phyloP scores from a whole-genome alignment of 1,140 invertebrate species.

The Fragariocoptes setiger region DNA sequence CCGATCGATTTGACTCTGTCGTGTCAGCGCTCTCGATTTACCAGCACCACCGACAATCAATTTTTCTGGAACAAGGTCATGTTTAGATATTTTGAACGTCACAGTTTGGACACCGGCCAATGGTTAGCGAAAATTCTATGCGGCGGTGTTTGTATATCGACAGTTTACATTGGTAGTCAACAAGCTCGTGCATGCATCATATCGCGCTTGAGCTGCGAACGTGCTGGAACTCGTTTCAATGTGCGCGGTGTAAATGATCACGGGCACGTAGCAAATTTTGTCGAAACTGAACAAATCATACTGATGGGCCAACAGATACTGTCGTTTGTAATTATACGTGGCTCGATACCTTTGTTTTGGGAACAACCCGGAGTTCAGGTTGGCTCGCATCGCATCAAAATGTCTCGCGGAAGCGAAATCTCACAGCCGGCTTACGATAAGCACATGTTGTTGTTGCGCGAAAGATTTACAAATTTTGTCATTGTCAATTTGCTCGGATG shows the following conservation, averaged over 20 bases:
- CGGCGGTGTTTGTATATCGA: slow-evolving; percentile 76
- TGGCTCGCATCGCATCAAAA: slow-evolving; percentile 88
- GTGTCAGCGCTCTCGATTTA: slow-evolving; percentile 48
- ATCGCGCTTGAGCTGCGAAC: slow-evolving; percentile 76
- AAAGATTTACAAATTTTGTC: slow-evolving; percentile 61
- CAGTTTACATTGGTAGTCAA: slow-evolving; percentile 66
- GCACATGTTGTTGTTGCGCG: slow-evolving; percentile 52
- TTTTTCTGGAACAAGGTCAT: slow-evolving; percentile 80
- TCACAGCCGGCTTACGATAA: slow-evolving; percentile 64
- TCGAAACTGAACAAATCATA: slow-evolving; percentile 91
- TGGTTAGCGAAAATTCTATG: slow-evolving; percentile 82
- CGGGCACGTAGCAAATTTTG: slow-evolving; percentile 96
- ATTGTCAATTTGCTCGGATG: slow-evolving; percentile 73
- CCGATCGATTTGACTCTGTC: slow-evolving; percentile 61
- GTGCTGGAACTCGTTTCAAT: slow-evolving; percentile 83
- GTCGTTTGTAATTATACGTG: slow-evolving; percentile 40
- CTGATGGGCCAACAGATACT: slow-evolving; percentile 43
- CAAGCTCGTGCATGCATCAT: slow-evolving; percentile 73
- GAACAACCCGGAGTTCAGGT: slow-evolving; percentile 98
- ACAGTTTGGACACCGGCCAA: slow-evolving; percentile 46
- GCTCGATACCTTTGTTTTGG: slow-evolving; percentile 92
- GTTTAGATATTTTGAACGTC: slow-evolving; percentile 60
- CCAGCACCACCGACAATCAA: slow-evolving; percentile 50
- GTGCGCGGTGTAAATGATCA: slow-evolving; percentile 94
- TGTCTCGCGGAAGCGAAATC: slow-evolving; percentile 71